Evolutionary conservation across 2,113 vertebrate species (phyloP), one percentile per base, ranked within the genome.

Genomic region (Mustela lutreola): DNA sequence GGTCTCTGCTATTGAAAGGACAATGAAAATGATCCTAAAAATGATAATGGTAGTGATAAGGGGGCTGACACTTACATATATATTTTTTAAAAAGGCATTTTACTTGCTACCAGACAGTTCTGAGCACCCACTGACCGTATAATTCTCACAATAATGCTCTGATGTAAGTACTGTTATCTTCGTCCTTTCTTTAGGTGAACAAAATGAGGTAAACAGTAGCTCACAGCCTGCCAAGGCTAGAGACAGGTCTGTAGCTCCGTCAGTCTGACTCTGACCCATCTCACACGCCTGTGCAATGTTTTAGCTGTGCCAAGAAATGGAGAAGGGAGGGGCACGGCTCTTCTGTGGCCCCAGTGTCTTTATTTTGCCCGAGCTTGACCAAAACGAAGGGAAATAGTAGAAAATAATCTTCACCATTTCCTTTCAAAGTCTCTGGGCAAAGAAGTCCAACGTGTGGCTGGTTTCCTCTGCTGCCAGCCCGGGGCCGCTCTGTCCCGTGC

Each of bases 281-380:
- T 16, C 50, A 53, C 50, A 15, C 50, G 50, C 50, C 42, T 2
- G 12, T 4, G 65, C 26, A 48, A 21, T 1, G 36, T 7, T 9
- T n/a, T 15, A 31, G 18, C 7, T 9, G 4, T 2, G 1, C 16
- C 50, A 45, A 3, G 14, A 45, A 58, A n/a, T 16, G 8, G 21
- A 33, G 7, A 26, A 24, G 7, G 16, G 6, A 21, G 16, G 22
- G 53, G 45, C 8, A 31, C 0, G 4, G 36, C 9, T 71, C 14
- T 39, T 79, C 50, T 4, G 33, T 26, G 58, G 63, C 42, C 24
- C 79, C 28, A 2, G 11, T 7, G 19, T 15, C 12, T 80, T 22
- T 81, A 56, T 83, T 56, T 16, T 88, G 45, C 5, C 45, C 50
- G 56, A 86, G 14, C n/a, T 62, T 39, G 18, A 94, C 24, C 14